Base-by-base conservation (phyloP, 2,888 invertebrate species). In the Campaea margaritaria region DNA sequence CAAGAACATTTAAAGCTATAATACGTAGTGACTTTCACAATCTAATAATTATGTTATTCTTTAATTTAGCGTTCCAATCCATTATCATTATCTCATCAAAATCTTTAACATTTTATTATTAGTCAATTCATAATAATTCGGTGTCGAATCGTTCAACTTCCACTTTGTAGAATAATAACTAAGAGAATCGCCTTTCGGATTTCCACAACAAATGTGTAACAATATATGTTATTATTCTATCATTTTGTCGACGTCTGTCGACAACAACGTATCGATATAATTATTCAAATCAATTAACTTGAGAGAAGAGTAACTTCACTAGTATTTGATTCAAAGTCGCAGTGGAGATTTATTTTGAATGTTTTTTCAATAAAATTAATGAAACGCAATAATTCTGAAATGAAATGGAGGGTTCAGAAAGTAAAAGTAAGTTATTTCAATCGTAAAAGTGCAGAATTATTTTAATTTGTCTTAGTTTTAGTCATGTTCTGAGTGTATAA, bases 331-430 rank as follows among this genome's bases (percentile, higher is more conserved):
- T 21, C 21, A 64, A 72, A 75, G 73, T 70, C 68, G 66, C 68
- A 67, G 68, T 63, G 68, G 61, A 69, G 38, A 72, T 70, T 63
- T 64, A 68, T 57, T 72, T 69, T 65, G 68, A 66, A 56, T 64
- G 74, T 73, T 72, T 75, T n/a, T 74, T 54, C 53, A 62, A 51
- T 66, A 57, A 65, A 74, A 68, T 76, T 72, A 68, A 69, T 72
- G 65, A 73, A 73, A 70, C 63, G 58, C 54, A 67, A 70, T 57
- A 46, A 54, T 75, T 78, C 81, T 83, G 86, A 81, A 80, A 89
- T 87, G 86, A 88, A 85, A 91, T 91, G 91, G 91, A 91, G 81
- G 82, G 73, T 77, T 70, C 79, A 68, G 83, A 82, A 67, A 58
- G 58, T 68, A 87, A 85, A 81, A 87, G 91, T 88, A 74, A 76